phyloP scores from a whole-genome alignment of 2,113 vertebrate species.

The Bos taurus region ARS-UCD2.0 NC_037337.1:54943501-54944000 shows the following conservation, averaged over 20 bases:
- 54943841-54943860: constrained; percentile 26
- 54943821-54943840: background rate
- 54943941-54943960: constrained; percentile 50
- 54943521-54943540: background rate
- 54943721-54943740: background rate
- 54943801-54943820: background rate
- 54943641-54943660: background rate
- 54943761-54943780: background rate
- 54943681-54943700: constrained; percentile 22
- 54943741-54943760: background rate
- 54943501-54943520: background rate
- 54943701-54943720: background rate
- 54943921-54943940: background rate
- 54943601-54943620: background rate
- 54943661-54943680: background rate
- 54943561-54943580: background rate
- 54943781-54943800: background rate
- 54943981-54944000: constrained; percentile 30
- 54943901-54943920: constrained; percentile 52
- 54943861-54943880: constrained; percentile 46
- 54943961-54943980: constrained; percentile 50
- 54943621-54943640: background rate
- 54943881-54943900: constrained; percentile 60
- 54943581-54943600: background rate
- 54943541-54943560: background rate